These are phyloP conservation scores for Onychostoma macrolepis DNA, from an alignment of 2,113 vertebrate genomes.

Conservation along the genomic window DNA sequence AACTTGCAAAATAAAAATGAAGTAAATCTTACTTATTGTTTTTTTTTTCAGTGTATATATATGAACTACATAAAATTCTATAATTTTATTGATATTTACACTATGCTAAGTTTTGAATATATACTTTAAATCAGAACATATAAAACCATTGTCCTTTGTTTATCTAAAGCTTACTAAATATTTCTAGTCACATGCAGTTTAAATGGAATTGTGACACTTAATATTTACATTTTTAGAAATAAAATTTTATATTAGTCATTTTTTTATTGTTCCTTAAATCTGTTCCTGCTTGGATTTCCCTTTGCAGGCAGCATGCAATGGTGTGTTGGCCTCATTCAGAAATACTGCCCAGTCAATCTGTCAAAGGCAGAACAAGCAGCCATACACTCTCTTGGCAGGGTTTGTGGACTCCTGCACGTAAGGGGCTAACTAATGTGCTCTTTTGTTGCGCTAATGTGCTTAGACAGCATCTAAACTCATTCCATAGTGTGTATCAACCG, in stretches of 20 bases:
- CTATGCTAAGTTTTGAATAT: not conserved
- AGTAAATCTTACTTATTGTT: too few species aligned
- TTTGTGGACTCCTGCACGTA: conserved; percentile 67
- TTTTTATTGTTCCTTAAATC: not conserved
- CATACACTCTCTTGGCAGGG: conserved; percentile 47
- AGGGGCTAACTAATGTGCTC: conserved; percentile 58
- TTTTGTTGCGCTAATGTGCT: conserved; percentile 62
- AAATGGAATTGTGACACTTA: not conserved
- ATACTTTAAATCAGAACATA: too few species aligned
- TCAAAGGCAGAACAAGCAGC: conserved; percentile 56
- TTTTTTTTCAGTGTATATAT: too few species aligned
- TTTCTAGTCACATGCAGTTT: not conserved
- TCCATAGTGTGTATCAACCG: conserved; percentile 11
- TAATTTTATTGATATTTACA: too few species aligned
- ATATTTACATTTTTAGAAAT: not conserved
- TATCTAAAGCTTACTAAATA: not conserved
- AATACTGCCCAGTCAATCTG: conserved; percentile 51
- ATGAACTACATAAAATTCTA: too few species aligned
- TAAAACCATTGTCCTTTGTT: not conserved
- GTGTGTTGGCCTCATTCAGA: conserved; percentile 13
- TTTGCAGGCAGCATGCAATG: not conserved
- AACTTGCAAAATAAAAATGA: too few species aligned
- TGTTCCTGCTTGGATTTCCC: not conserved
- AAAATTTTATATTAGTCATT: not conserved
- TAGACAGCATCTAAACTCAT: conserved; percentile 27